Conservation (phyloP, 35 echinoderm and acorn worm species). For the Diadema setosum region DNA sequence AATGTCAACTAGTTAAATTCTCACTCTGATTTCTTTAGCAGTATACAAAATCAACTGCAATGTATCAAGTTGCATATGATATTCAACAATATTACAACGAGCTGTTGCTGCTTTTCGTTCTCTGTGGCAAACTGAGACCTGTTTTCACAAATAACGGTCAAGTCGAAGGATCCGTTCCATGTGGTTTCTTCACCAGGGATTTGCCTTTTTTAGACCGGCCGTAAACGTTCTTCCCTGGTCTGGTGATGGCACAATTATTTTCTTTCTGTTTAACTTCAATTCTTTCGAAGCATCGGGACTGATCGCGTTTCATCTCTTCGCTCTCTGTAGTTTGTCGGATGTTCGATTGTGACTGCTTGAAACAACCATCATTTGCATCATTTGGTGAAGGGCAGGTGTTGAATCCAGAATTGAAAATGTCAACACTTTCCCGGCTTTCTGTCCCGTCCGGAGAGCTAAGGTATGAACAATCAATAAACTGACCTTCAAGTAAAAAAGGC, state of each 20-base stretch:
- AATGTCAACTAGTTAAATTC: too few relatives aligned
- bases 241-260: too few relatives aligned
- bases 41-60: too few relatives aligned
- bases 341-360: not conserved
- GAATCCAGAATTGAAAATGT: not conserved
- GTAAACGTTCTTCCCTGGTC: not conserved
- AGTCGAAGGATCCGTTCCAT: too few relatives aligned
- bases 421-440: not conserved
- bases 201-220: constrained; percentile 3
- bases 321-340: not conserved
- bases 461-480: not conserved
- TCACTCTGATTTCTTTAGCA: too few relatives aligned
- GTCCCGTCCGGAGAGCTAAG: not conserved
- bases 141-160: too few relatives aligned
- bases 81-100: too few relatives aligned
- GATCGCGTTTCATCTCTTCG: not conserved
- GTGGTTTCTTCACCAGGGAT: not conserved
- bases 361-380: not conserved
- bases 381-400: too few relatives aligned
- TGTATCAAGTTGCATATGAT: too few relatives aligned
- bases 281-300: not conserved
- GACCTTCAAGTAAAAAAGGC: not conserved
- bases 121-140: too few relatives aligned
- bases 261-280: not conserved
- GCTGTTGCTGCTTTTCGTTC: too few relatives aligned